These are phyloP conservation scores for Acleris holmiana DNA, from an alignment of 2,888 invertebrate genomes.

Conservation along the genomic window DNA sequence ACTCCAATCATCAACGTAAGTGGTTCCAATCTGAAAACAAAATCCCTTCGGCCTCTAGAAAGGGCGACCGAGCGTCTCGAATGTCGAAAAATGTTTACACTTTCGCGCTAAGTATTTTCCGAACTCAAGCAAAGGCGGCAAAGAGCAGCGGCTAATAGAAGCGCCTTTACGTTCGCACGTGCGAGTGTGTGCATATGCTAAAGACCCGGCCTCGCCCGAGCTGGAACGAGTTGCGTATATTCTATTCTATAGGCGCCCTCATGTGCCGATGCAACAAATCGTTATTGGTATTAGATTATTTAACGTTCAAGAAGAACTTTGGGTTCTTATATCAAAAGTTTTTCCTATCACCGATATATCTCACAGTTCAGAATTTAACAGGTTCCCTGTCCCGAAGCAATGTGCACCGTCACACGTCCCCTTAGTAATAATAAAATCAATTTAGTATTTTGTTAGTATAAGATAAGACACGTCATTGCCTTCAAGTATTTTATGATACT, in stretches of 20 bases:
- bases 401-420: too few species aligned
- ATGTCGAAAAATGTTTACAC: constrained; percentile 34
- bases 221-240: too few species aligned
- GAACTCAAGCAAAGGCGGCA: constrained; percentile 12
- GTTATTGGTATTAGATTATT: not conserved
- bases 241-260: constrained; percentile 23
- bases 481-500: too few species aligned
- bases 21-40: constrained; percentile 28
- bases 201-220: constrained; percentile 12
- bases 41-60: constrained; percentile 4
- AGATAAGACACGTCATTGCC: too few species aligned
- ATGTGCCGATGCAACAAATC: constrained; percentile 20
- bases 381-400: too few species aligned
- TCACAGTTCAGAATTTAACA: too few species aligned
- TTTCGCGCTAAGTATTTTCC: constrained; percentile 32
- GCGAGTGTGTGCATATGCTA: constrained; percentile 34
- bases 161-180: constrained; percentile 33
- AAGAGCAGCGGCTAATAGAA: constrained; percentile 30
- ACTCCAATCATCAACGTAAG: constrained; percentile 25
- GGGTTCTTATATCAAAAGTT: too few species aligned
- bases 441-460: too few species aligned
- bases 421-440: too few species aligned
- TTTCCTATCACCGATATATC: too few species aligned
- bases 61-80: constrained; percentile 16
- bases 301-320: too few species aligned